Percentiles rank a stretch among this genome's conserved stretches.
Evolutionary conservation across 2,888 invertebrate genomes (phyloP).

Genomic region (Cantharis flavilabris): DNA sequence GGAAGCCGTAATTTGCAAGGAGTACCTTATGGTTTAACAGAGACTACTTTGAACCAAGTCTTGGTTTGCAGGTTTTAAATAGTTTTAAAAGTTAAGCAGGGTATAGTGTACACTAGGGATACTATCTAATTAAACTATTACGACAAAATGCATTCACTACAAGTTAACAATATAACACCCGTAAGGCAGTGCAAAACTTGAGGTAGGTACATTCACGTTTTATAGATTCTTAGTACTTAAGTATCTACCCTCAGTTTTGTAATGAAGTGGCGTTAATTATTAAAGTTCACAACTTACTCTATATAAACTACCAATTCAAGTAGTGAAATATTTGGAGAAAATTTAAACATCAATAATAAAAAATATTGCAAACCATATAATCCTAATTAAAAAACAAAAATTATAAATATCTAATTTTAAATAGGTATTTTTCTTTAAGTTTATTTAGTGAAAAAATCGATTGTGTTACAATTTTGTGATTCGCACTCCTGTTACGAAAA

Average conservation of each 20-base stretch:
- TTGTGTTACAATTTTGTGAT: background rate
- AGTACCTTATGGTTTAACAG: background rate
- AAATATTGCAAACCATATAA: background rate
- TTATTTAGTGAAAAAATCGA: no score
- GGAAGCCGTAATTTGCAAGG: background rate
- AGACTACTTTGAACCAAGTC: background rate
- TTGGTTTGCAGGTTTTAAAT: background rate
- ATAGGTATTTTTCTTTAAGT: no score
- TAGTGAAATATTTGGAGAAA: background rate
- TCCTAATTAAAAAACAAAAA: no score
- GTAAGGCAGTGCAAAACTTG: background rate
- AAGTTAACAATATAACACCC: background rate
- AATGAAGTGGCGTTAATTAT: conserved; percentile 1
- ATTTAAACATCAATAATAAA: background rate
- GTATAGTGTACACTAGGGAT: background rate
- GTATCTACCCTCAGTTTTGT: background rate
- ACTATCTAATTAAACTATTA: background rate
- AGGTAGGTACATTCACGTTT: background rate
- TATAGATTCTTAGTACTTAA: background rate
- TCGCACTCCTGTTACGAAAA: background rate
- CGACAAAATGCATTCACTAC: background rate
- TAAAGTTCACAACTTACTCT: background rate
- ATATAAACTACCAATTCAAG: background rate
- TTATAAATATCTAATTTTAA: no score
- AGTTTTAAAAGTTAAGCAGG: background rate